Evolutionary conservation across 2,888 invertebrate genomes (phyloP).

Genomic region (Lepidocyrtoides sp.): DNA sequence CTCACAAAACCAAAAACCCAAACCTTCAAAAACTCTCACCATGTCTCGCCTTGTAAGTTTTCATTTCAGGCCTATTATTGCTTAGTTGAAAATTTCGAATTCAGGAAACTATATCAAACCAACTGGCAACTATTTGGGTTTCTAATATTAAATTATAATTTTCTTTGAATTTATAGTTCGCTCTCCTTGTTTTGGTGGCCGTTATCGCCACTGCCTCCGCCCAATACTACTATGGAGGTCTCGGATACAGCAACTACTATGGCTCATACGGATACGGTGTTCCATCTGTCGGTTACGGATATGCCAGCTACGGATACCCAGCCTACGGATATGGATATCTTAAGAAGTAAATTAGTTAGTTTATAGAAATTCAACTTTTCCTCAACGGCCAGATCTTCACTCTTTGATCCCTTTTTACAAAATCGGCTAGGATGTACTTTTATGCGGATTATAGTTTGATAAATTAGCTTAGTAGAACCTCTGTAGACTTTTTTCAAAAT

Average conservation of each 20-base stretch:
- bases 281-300: slow-evolving; percentile 1
- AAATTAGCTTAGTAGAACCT: slow-evolving; percentile 28
- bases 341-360: slow-evolving; percentile 65
- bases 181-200: slow-evolving; percentile 74
- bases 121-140: no score
- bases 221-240: slow-evolving; percentile 61
- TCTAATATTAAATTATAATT: background rate
- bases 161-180: slow-evolving; percentile 62
- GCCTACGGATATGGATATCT: slow-evolving; percentile 52
- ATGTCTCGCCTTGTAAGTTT: slow-evolving; percentile 78
- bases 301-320: slow-evolving; percentile 29
- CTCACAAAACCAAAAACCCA: slow-evolving; percentile 51
- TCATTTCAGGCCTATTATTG: background rate
- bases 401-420: slow-evolving; percentile 41
- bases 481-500: background rate
- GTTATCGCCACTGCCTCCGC: slow-evolving; percentile 61
- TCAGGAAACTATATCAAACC: no score
- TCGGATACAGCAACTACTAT: background rate
- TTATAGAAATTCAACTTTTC: slow-evolving; percentile 9
- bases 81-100: background rate
- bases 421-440: slow-evolving; percentile 47
- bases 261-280: background rate
- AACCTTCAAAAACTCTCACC: slow-evolving; percentile 63
- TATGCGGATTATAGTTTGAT: slow-evolving; percentile 11
- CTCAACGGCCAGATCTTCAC: slow-evolving; percentile 55